Conservation (phyloP, 2,888 invertebrate species). For the Caenorhabditis sp. region DNA sequence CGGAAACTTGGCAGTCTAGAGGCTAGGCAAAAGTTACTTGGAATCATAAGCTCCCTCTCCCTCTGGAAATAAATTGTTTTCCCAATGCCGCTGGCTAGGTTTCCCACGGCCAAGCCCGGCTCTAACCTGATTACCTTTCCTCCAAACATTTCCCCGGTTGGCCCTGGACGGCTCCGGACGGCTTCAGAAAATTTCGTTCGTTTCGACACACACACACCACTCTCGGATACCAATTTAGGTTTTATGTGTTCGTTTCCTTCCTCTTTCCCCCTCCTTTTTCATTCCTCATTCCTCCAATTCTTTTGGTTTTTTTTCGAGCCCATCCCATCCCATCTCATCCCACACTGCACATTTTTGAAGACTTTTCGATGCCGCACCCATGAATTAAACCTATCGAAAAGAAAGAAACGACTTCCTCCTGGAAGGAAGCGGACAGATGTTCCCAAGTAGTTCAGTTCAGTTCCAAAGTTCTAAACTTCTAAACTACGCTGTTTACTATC, state of each 20-base stretch:
- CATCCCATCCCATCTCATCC: slow-evolving; percentile 8
- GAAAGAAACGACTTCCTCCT: no score
- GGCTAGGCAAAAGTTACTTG: not conserved
- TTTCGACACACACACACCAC: slow-evolving; percentile 3
- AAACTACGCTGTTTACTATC: slow-evolving; percentile 6
- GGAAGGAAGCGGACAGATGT: not conserved
- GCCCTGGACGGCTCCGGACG: no score
- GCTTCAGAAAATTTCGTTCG: not conserved
- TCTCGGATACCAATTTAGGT: slow-evolving; percentile 2
- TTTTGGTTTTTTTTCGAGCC: slow-evolving; percentile 3
- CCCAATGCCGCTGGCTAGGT: not conserved
- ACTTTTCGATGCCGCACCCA: slow-evolving; percentile 17
- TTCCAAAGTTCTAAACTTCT: not conserved
- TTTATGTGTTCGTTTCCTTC: not conserved
- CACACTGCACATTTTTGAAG: slow-evolving; percentile 6
- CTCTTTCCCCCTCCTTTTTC: not conserved
- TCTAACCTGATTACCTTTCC: slow-evolving; percentile 8
- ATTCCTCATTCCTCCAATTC: not conserved
- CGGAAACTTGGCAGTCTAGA: no score
- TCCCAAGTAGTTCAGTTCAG: not conserved
- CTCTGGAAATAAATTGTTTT: slow-evolving; percentile 3
- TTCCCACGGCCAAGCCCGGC: slow-evolving; percentile 1
- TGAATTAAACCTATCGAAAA: slow-evolving; percentile 52
- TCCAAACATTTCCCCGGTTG: slow-evolving; percentile 6
- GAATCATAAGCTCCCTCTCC: not conserved